Conservation (phyloP, 2,888 invertebrate species). For the Polydrusus pterygomalis region DNA sequence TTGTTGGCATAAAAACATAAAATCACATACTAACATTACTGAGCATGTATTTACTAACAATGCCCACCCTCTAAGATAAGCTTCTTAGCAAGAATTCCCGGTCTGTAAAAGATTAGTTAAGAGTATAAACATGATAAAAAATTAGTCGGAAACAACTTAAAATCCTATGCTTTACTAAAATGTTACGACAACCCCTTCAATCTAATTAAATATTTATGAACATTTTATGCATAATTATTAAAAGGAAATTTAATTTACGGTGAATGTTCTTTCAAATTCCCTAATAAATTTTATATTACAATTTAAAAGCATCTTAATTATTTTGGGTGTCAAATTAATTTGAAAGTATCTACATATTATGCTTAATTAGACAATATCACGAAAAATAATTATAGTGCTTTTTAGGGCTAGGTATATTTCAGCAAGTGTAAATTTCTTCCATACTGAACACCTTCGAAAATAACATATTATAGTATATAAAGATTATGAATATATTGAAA, state of each 20-base stretch:
- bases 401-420: too few relatives aligned
- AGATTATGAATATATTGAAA: too few relatives aligned
- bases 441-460: too few relatives aligned
- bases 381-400: too few relatives aligned
- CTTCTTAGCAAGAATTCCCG: neutral
- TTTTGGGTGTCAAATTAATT: neutral
- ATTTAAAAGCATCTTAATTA: neutral
- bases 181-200: constrained; percentile 26
- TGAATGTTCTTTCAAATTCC: neutral
- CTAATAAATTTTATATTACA: neutral
- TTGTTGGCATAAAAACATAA: too few relatives aligned
- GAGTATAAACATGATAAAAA: constrained; percentile 17
- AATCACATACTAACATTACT: neutral
- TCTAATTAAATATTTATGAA: constrained; percentile 25
- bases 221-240: constrained; percentile 7
- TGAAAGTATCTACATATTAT: neutral
- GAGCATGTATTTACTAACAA: neutral
- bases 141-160: constrained; percentile 4
- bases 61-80: constrained; percentile 2
- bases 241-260: constrained; percentile 1
- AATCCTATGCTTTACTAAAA: constrained; percentile 10
- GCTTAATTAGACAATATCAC: too few relatives aligned
- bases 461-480: too few relatives aligned
- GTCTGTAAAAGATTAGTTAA: constrained; percentile 9
- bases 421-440: too few relatives aligned